Percentiles rank a stretch among this genome's conserved stretches.
Evolutionary conservation across 2,113 vertebrate species (phyloP).

Genomic region (Protobothrops flavoviridis): DNA sequence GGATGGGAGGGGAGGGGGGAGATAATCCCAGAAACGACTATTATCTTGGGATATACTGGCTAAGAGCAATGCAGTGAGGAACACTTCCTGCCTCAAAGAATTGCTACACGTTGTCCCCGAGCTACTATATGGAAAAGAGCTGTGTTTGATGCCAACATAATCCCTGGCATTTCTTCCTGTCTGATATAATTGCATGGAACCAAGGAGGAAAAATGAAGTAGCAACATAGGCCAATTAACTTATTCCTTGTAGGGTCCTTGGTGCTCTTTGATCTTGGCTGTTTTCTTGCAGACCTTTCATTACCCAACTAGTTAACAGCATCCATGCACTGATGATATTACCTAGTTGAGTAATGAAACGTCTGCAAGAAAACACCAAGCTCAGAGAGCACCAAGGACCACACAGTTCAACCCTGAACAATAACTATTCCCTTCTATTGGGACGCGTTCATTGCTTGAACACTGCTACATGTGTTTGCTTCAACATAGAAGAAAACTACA

Average conservation of each 20-base stretch:
- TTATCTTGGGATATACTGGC: neutral
- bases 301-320: neutral
- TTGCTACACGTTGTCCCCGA: neutral
- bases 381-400: neutral
- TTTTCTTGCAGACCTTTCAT: neutral
- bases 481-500: neutral
- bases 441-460: neutral
- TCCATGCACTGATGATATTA: neutral
- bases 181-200: neutral
- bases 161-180: neutral
- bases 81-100: neutral
- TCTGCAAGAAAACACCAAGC: no score
- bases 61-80: neutral
- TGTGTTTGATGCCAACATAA: neutral
- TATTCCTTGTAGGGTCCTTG: neutral
- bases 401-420: no score
- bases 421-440: neutral
- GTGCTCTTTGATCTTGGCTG: neutral
- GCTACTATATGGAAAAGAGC: neutral
- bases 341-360: no score
- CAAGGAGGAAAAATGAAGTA: neutral
- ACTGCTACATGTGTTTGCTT: neutral
- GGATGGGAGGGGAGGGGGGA: no score
- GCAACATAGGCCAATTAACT: neutral
- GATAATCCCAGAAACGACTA: neutral